phyloP scores from a whole-genome alignment of 2,888 invertebrate genomes.

The Emmelina monodactyla region DNA sequence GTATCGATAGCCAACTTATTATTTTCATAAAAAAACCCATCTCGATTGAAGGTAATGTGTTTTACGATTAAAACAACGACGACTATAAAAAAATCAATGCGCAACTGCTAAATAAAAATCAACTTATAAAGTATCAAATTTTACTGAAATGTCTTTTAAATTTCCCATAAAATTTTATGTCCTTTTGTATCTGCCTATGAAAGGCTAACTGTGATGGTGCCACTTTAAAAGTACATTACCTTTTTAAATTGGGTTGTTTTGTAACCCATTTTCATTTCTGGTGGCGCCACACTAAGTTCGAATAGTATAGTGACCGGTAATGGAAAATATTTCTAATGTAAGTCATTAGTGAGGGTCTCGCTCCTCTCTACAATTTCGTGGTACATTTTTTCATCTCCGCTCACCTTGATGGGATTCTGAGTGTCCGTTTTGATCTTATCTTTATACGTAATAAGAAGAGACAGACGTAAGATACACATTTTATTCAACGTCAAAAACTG shows the following conservation, averaged over 20 bases:
- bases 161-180: neutral
- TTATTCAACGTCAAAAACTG: constrained; percentile 60
- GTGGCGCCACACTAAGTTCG: constrained; percentile 26
- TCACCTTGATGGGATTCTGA: constrained; percentile 56
- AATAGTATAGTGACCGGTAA: constrained; percentile 30
- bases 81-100: too few species aligned
- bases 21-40: too few species aligned
- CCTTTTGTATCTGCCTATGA: neutral
- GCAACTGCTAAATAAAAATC: neutral
- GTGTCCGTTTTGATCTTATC: constrained; percentile 61
- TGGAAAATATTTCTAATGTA: constrained; percentile 59
- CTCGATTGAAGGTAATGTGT: too few species aligned
- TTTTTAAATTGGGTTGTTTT: neutral
- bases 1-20: neutral
- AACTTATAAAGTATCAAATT: neutral
- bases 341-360: constrained; percentile 50
- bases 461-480: constrained; percentile 64
- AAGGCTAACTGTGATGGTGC: too few species aligned
- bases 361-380: constrained; percentile 57
- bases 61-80: too few species aligned
- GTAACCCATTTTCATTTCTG: constrained; percentile 20
- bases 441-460: constrained; percentile 57
- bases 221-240: neutral
- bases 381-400: constrained; percentile 45
- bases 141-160: neutral